Base-by-base conservation (phyloP, 1,140 invertebrate genomes). In the Xylocopa sonorina region DNA sequence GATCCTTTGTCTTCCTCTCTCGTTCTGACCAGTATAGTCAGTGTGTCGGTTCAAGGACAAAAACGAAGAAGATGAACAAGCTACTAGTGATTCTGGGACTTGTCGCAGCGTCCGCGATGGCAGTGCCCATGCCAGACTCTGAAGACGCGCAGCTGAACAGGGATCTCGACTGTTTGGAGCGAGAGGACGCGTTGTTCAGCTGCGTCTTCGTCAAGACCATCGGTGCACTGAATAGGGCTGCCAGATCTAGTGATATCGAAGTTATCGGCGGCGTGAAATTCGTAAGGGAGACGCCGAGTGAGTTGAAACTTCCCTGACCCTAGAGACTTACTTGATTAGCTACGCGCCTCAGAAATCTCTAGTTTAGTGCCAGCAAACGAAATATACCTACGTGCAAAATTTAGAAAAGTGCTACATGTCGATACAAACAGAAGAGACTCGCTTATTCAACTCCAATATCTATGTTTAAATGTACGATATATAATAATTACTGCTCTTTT, bases 201-300 rank as follows among this genome's bases (percentile, higher is more conserved):
- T 95, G 95, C 87, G 82, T 95, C 50, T 93, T 94, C 34, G 93
- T 95, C 50, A 95, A 95, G 84, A 93, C 94, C 14, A 91, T 94
- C 67, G 92, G 92, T 24, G 92, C 92, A 12, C 72, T 96, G 21
- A 92, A 94, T 55, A 93, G 94, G 62, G 95, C 95, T 0, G 91
- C 94, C 27, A 93, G 94, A 77, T 94, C 94, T 72, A 90, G 90
- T 72, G 93, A 95, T 81, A 92, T 96, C 67, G 89, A 94, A 38
- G 80, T 95, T 27, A 51, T 94, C 76, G 93, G 94, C 55, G 95
- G 95, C 34, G 88, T 96, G 16, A 93, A 92, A 43, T 94, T 96
- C 78, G 90, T 94, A 62, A 93, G 94, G 34, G 91, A 92, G 24
- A 80, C 79, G n/a, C 89, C 91, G 10, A 57, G 92, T 93, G 81